A percentile compares a stretch with the other conserved stretches of the same genome.
These are phyloP conservation scores for Lordiphosa andalusiaca DNA, from an alignment of 2,888 invertebrate species.

Conservation along the genomic window DNA sequence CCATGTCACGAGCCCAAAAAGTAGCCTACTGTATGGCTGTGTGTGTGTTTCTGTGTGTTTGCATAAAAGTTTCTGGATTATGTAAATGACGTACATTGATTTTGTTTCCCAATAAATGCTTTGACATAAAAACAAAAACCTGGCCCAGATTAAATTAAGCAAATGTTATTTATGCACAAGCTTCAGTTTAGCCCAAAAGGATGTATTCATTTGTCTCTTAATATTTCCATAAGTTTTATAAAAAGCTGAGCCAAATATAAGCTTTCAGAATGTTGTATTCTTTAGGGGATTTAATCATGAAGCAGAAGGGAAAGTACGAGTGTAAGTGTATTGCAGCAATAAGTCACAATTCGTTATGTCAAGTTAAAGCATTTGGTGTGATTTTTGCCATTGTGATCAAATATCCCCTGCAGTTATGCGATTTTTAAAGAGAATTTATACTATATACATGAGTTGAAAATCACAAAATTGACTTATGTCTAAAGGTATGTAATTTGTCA, in stretches of 20 bases:
- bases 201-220: slow-evolving; percentile 3
- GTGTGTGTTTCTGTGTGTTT: slow-evolving; percentile 12
- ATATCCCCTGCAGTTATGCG: too few relatives aligned
- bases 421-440: too few relatives aligned
- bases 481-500: too few relatives aligned
- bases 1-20: background rate
- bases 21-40: background rate
- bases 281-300: slow-evolving; percentile 16
- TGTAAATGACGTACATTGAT: slow-evolving; percentile 49
- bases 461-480: too few relatives aligned
- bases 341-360: too few relatives aligned
- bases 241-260: slow-evolving; percentile 18
- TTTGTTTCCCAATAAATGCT: slow-evolving; percentile 34
- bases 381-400: too few relatives aligned
- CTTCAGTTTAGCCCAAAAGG: slow-evolving; percentile 6
- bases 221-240: slow-evolving; percentile 1
- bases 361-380: too few relatives aligned
- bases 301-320: background rate
- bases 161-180: slow-evolving; percentile 48
- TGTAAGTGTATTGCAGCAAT: too few relatives aligned
- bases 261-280: slow-evolving; percentile 16
- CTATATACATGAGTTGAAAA: too few relatives aligned
- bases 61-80: slow-evolving; percentile 32
- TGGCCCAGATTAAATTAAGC: slow-evolving; percentile 26
- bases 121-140: slow-evolving; percentile 22